Base-by-base conservation (phyloP, 2,113 vertebrate genomes). In the Aplodontia rufa region DNA sequence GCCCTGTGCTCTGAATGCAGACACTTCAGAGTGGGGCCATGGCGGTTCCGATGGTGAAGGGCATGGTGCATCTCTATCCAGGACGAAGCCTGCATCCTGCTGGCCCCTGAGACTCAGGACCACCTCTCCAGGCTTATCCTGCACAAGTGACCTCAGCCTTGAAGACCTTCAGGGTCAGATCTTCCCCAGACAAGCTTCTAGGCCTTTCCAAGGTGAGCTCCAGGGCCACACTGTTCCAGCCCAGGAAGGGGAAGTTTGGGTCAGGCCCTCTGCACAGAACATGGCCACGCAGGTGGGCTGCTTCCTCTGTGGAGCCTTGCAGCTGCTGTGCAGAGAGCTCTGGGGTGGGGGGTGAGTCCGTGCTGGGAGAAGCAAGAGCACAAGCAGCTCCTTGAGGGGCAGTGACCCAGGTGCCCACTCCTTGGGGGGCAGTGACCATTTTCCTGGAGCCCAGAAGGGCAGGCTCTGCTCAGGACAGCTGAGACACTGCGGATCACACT, bases 21-120 rank as follows among this genome's bases (percentile, higher is more conserved):
- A 58, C 17, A 26, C 24, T 13, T 32, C n/a, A n/a, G n/a, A n/a
- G n/a, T n/a, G n/a, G n/a, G n/a, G n/a, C n/a, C n/a, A n/a, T n/a
- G n/a, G 3, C 1, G 16, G 24, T 0, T 0, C 8, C 1, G 10
- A 47, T 1, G 1, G 17, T 2, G 10, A 10, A 60, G 58, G 24
- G 24, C 11, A 4, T 26, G 3, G 19, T 28, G 58, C 22, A 7
- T 22, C 55, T 58, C 55, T 8, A 1, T 26, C 55, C 22, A 24
- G 55, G n/a, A 6, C 30, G 60, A 53, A n/a, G 51, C 32, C 58
- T 24, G 10, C 47, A 20, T 13, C 19, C 10, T 8, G 9, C 49
- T 40, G 62, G 14, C 17, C 47, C 62, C 62, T 35, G 10, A 68
- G 58, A 37, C 37, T 35, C 19, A 37, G 37, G n/a, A 10, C 12